Conservation (phyloP, 1,140 invertebrate genomes). For the Diabrotica virgifera region DNA sequence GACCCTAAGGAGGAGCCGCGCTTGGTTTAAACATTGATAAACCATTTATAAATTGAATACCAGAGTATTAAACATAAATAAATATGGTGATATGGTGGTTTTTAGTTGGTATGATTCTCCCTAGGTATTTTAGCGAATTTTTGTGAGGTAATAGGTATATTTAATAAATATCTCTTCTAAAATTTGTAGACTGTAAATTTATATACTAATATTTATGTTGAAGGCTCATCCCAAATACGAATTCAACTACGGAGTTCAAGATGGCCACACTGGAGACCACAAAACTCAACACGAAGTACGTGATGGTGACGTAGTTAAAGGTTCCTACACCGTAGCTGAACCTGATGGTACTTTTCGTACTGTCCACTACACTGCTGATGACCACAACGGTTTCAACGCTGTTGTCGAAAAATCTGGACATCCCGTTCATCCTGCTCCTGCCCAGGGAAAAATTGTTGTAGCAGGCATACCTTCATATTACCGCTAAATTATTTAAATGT, state of each 20-base stretch:
- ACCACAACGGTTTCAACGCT: constrained; percentile 52
- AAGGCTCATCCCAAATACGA: constrained; percentile 50
- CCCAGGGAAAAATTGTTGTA: background rate
- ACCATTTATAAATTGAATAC: no score
- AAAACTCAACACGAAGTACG: constrained; percentile 58
- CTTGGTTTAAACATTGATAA: no score
- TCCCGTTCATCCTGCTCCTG: constrained; percentile 12
- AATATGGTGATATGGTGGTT: no score
- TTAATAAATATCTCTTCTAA: no score
- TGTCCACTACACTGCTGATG: constrained; percentile 63
- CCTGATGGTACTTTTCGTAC: constrained; percentile 61
- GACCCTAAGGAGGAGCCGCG: no score
- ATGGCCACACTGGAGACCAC: constrained; percentile 55
- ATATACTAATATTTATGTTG: no score
- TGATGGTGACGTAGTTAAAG: constrained; percentile 62
- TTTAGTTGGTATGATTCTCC: no score
- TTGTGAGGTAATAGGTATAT: no score
- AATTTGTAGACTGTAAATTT: no score
- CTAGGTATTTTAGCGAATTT: no score
- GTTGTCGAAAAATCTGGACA: constrained; percentile 40
- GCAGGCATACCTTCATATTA: background rate
- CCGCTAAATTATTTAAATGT: no score
- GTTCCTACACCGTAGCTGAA: constrained; percentile 61
- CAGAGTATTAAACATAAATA: no score
- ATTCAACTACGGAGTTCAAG: constrained; percentile 55